Percentiles rank a stretch among this genome's conserved stretches.
Conservation (phyloP, 1,140 invertebrate species). For the Homalodisca vitripennis region DNA sequence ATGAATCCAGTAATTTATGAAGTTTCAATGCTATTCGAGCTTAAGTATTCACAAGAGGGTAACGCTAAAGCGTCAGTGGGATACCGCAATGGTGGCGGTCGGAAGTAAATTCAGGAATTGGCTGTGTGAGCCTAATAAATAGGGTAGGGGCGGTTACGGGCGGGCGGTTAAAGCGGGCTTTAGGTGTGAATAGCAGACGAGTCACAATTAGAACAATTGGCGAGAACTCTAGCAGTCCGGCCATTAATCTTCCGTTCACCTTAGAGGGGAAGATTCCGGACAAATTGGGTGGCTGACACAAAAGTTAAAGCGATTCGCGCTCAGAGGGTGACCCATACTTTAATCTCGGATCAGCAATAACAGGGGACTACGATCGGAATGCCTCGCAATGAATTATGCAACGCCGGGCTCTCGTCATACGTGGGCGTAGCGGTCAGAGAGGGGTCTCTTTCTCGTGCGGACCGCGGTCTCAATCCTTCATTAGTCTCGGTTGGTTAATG, state of each 20-base stretch:
- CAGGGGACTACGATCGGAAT: not conserved
- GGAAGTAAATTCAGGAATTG: constrained; percentile 13
- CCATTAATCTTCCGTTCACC: not conserved
- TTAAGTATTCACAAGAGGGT: too few relatives aligned
- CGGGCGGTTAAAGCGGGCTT: too few relatives aligned
- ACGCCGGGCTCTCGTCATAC: too few relatives aligned
- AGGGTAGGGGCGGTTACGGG: not conserved
- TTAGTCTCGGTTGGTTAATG: too few relatives aligned
- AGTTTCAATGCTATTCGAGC: too few relatives aligned
- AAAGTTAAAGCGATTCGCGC: too few relatives aligned
- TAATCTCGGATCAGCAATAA: constrained; percentile 1
- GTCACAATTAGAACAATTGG: constrained; percentile 4
- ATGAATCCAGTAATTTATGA: too few relatives aligned
- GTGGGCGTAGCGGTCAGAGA: too few relatives aligned
- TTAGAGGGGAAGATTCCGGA: not conserved
- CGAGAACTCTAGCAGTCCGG: not conserved
- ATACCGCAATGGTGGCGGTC: constrained; percentile 2
- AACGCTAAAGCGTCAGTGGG: constrained; percentile 1
- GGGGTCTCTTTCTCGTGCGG: too few relatives aligned
- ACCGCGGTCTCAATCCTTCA: too few relatives aligned
- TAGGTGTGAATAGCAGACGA: constrained; percentile 9
- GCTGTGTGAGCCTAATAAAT: constrained; percentile 11
- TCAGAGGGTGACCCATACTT: not conserved
- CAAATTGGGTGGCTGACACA: constrained; percentile 8
- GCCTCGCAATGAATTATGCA: constrained; percentile 7